Percentiles rank a stretch among this genome's conserved stretches.
These are phyloP conservation scores for Toxotes jaculatrix DNA, from an alignment of 2,113 vertebrate genomes.

Conservation along the genomic window DNA sequence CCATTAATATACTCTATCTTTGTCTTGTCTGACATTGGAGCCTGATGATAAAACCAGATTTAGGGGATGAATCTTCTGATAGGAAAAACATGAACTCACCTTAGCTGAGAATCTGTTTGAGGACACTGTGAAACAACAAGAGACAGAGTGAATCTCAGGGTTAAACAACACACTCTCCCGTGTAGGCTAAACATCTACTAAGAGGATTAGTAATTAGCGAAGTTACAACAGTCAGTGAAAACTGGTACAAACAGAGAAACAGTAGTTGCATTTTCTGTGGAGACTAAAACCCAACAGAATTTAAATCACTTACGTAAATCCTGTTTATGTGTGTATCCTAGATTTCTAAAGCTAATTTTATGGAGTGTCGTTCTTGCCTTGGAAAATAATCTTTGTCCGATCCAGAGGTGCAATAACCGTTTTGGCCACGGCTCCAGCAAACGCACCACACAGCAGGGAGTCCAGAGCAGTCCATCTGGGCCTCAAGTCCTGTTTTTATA, in stretches of 20 bases:
- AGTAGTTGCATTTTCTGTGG: not conserved
- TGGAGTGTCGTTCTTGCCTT: slow-evolving; percentile 84
- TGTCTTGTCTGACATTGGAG: not conserved
- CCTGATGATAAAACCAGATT: not conserved
- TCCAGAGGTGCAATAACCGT: slow-evolving; percentile 96
- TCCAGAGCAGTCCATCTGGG: slow-evolving; percentile 86
- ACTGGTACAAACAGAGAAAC: slow-evolving; percentile 36
- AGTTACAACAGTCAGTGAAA: slow-evolving; percentile 14
- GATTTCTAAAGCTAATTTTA: not conserved
- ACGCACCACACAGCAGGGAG: slow-evolving; percentile 91
- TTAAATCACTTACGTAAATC: not conserved
- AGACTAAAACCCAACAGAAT: not conserved
- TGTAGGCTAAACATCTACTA: slow-evolving; percentile 66
- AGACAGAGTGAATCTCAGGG: slow-evolving; percentile 40
- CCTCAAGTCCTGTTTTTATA: slow-evolving; percentile 80
- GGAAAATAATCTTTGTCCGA: slow-evolving; percentile 99
- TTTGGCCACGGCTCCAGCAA: slow-evolving; percentile 96
- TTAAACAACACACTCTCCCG: slow-evolving; percentile 25
- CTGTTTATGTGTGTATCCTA: not conserved
- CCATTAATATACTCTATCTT: too few relatives aligned
- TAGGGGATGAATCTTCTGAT: not conserved
- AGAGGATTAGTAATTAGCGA: slow-evolving; percentile 66
- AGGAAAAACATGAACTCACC: slow-evolving; percentile 84
- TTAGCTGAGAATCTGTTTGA: slow-evolving; percentile 96
- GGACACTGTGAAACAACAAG: slow-evolving; percentile 88